Percentiles rank a stretch among this genome's conserved stretches.
Conservation (phyloP, 2,113 vertebrate genomes). For the Geococcyx californianus region DNA sequence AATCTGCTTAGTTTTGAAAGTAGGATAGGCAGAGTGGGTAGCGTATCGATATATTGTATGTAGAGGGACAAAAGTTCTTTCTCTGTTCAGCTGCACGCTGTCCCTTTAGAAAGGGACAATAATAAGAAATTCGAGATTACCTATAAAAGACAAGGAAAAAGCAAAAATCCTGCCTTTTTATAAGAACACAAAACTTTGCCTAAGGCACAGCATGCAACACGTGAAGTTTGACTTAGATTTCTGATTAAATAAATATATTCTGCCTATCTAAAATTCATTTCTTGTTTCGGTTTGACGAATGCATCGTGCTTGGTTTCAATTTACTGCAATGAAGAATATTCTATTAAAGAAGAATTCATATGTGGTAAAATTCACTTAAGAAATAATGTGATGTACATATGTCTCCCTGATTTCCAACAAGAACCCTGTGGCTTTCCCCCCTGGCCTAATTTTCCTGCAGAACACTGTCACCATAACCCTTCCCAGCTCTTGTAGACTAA, state of each 20-base stretch:
- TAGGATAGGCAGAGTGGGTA: background rate
- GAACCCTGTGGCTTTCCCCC: background rate
- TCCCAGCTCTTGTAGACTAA: background rate
- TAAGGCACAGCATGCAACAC: background rate
- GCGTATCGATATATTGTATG: background rate
- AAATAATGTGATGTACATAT: background rate
- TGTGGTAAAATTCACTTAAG: background rate
- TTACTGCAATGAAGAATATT: background rate
- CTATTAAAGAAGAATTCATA: background rate
- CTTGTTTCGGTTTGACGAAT: constrained; percentile 12
- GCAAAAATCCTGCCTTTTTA: background rate
- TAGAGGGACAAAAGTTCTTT: background rate
- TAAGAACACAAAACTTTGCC: background rate
- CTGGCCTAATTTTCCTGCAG: background rate
- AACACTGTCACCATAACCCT: background rate
- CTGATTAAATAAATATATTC: constrained; percentile 14
- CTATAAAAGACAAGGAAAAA: constrained; percentile 5
- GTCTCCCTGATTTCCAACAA: background rate
- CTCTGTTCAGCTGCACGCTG: background rate
- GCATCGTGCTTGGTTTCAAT: background rate
- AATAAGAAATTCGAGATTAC: background rate
- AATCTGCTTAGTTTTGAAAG: constrained; percentile 5
- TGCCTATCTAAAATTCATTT: constrained; percentile 13
- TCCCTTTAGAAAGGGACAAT: background rate
- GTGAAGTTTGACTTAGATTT: constrained; percentile 29